A percentile compares a stretch with the other conserved stretches of the same genome.
phyloP scores from a whole-genome alignment of 2,113 vertebrate species.

The Agelaius tricolor region DNA sequence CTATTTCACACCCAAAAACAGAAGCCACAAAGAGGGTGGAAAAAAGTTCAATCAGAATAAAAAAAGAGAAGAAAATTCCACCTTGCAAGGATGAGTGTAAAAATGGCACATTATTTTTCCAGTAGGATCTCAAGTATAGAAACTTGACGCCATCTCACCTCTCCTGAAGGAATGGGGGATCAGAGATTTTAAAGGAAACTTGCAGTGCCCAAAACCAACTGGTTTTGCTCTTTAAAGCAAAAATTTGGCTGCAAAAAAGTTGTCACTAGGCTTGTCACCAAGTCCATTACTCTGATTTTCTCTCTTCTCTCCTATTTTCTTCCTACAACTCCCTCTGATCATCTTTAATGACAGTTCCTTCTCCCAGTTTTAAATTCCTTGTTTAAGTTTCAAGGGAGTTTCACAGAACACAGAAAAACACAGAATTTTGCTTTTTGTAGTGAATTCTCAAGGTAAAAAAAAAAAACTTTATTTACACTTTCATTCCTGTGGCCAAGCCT shows the following conservation, averaged over 20 bases:
- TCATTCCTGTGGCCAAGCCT: background rate
- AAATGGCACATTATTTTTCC: background rate
- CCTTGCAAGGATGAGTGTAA: conserved; percentile 37
- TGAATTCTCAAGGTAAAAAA: no score
- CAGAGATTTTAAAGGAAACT: background rate
- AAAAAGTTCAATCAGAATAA: background rate
- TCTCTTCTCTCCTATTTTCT: background rate
- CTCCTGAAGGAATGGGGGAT: background rate
- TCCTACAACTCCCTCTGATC: no score
- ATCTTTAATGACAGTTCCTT: background rate
- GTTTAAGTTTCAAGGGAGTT: background rate
- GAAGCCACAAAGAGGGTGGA: background rate
- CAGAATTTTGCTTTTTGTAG: background rate
- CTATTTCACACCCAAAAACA: background rate
- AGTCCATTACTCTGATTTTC: background rate
- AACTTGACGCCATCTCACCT: background rate
- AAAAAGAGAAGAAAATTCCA: background rate
- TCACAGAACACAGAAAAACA: background rate
- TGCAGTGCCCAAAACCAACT: background rate
- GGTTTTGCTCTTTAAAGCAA: background rate
- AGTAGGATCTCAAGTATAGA: background rate
- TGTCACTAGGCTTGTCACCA: background rate
- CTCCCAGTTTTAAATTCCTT: background rate
- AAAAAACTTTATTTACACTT: background rate
- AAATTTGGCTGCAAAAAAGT: background rate